These are phyloP conservation scores for Lucifuga dentata DNA, from an alignment of 2,113 vertebrate genomes.

Conservation along the genomic window DNA sequence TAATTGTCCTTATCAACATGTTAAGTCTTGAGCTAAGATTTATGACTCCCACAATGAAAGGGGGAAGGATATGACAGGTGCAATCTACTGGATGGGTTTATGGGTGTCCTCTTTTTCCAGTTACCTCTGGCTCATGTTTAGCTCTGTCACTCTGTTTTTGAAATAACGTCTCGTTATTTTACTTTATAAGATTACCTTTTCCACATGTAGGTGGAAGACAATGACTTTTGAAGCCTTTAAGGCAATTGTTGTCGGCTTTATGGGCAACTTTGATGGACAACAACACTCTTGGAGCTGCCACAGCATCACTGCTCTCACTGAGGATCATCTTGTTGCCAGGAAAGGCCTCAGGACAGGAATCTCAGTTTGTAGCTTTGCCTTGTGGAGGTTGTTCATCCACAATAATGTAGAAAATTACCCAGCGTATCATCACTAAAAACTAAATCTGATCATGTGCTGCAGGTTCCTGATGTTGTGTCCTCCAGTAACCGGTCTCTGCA, in stretches of 20 bases:
- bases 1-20: slow-evolving; percentile 2
- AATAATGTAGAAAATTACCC: not conserved
- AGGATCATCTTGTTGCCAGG: not conserved
- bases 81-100: not conserved
- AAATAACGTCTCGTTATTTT: not conserved
- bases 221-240: not conserved
- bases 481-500: slow-evolving; percentile 50
- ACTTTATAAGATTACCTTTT: slow-evolving; percentile 18
- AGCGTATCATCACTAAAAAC: not conserved
- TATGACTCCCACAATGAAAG: slow-evolving; percentile 12
- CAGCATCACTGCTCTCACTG: not conserved
- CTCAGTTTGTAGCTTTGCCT: not conserved
- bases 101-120: not conserved
- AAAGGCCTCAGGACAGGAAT: not conserved
- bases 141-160: slow-evolving; percentile 6
- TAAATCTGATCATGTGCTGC: slow-evolving; percentile 10
- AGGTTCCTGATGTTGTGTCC: slow-evolving; percentile 69
- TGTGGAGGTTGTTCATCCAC: not conserved
- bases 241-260: no score
- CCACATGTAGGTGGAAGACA: not conserved
- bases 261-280: no score
- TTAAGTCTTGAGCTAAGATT: not conserved
- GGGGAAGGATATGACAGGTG: not conserved
- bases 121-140: slow-evolving; percentile 15
- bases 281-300: no score